These are phyloP conservation scores for Crepidodera aurea DNA, from an alignment of 2,888 invertebrate species.

Conservation along the genomic window DNA sequence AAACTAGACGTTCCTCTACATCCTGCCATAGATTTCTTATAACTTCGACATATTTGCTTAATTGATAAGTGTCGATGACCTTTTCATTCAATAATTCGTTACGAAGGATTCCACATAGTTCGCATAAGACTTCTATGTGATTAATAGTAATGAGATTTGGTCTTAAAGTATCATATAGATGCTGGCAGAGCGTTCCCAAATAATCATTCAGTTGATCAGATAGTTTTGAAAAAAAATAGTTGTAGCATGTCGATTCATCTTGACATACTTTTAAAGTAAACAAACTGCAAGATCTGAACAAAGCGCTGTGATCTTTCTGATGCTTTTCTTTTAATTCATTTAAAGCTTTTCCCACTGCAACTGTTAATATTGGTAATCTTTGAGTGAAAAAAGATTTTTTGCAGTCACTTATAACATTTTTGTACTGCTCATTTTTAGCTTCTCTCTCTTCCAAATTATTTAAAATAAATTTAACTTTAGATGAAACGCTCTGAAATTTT, in stretches of 20 bases:
- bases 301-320: slow-evolving; percentile 80
- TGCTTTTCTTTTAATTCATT: slow-evolving; percentile 70
- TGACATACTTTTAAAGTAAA: slow-evolving; percentile 92
- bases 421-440: slow-evolving; percentile 77
- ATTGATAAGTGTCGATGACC: slow-evolving; percentile 78
- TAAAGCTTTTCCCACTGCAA: slow-evolving; percentile 76
- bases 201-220: slow-evolving; percentile 68
- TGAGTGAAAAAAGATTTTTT: slow-evolving; percentile 84
- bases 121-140: slow-evolving; percentile 96
- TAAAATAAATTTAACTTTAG: slow-evolving; percentile 82
- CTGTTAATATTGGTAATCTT: slow-evolving; percentile 71
- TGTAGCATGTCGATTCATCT: slow-evolving; percentile 91
- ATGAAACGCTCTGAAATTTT: slow-evolving; percentile 92
- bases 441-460: slow-evolving; percentile 82
- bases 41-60: slow-evolving; percentile 79
- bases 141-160: slow-evolving; percentile 96
- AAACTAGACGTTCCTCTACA: slow-evolving; percentile 95
- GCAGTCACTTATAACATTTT: slow-evolving; percentile 77
- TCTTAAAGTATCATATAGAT: slow-evolving; percentile 89
- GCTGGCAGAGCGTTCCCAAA: slow-evolving; percentile 78
- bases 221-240: slow-evolving; percentile 83
- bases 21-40: slow-evolving; percentile 89
- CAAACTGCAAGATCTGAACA: slow-evolving; percentile 87
- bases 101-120: slow-evolving; percentile 92
- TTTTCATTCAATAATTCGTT: slow-evolving; percentile 93